Base-by-base conservation (phyloP, 2,888 invertebrate species). In the Philaethria dido region DNA sequence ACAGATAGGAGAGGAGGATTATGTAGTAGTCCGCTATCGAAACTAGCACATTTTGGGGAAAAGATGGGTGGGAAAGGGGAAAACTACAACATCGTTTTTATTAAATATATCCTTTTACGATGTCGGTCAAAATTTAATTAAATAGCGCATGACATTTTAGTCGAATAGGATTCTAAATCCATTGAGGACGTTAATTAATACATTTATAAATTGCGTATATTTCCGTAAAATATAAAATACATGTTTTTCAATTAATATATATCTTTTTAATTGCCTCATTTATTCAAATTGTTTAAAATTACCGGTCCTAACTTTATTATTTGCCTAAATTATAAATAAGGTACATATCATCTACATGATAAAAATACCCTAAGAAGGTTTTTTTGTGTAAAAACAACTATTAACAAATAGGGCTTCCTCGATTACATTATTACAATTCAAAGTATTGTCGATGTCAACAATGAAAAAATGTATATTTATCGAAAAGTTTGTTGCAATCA, bases 141-240 rank as follows among this genome's bases (percentile, higher is more conserved):
- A 42, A 42, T 22, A 16, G 42, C 13, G 22, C n/a, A 57, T 57
- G 57, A 57, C 57, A 57, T 57, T 57, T 57, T 22, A 42, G 11
- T 57, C 22, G 16, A 57, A 42, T n/a, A 6, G 42, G 42, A 39
- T 57, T 42, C 22, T 57, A 22, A 57, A 2, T 25, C 42, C 22
- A 57, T 57, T 57, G 16, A 39, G 36, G 9, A 57, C n/a, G n/a
- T 39, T n/a, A n/a, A 42, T 57, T 42, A 33, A 57, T 57, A n/a
- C 42, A 39, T 9, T 55, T 36, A 42, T 57, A 42, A 42, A 25
- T 25, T 16, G 25, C 5, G 42, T 57, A 42, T 13, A 42, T 42
- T 57, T 57, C 57, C 57, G 22, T 16, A 42, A 57, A 42, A 57
- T 22, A 57, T 22, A 57, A 42, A 39, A 57, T 16, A 25, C 11